These are phyloP conservation scores for Gadopsis marmoratus DNA, from an alignment of 2,797 vertebrate genomes.

Conservation along the genomic window DNA sequence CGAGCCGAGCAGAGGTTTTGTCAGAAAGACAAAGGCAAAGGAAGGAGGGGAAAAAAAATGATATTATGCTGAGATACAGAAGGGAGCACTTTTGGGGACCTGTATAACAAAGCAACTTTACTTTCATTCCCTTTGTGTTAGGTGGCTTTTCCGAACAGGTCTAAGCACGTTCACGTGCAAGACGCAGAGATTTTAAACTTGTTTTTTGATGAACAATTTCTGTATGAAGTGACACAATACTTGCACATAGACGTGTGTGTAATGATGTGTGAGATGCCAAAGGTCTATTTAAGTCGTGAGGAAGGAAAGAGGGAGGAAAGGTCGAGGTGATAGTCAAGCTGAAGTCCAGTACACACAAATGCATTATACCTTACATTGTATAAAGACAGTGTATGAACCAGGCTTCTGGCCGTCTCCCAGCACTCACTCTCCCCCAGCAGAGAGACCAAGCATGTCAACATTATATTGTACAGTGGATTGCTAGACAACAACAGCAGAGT, in stretches of 20 bases:
- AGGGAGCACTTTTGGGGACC: not conserved
- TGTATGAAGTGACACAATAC: not conserved
- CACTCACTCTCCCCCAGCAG: constrained; percentile 30
- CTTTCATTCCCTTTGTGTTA: not conserved
- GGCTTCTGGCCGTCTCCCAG: constrained; percentile 35
- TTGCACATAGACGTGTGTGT: not conserved
- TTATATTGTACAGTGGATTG: constrained; percentile 41
- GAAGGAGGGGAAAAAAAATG: no score
- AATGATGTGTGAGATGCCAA: not conserved
- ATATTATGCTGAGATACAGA: not conserved
- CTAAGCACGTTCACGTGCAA: not conserved
- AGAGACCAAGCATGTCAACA: constrained; percentile 54
- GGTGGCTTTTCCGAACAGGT: not conserved
- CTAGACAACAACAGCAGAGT: constrained; percentile 58
- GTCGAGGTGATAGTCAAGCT: not conserved
- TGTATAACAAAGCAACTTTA: not conserved
- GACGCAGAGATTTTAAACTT: not conserved
- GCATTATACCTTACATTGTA: constrained; percentile 7
- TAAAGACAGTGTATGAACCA: constrained; percentile 34
- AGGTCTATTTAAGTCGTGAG: not conserved
- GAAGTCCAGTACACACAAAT: not conserved
- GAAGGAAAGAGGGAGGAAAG: not conserved
- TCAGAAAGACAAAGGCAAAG: not conserved
- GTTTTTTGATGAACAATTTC: not conserved
- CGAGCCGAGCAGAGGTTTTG: not conserved